These are phyloP conservation scores for Trochalopteron elliotii DNA, from an alignment of 2,113 vertebrate genomes.

Conservation along the genomic window DNA sequence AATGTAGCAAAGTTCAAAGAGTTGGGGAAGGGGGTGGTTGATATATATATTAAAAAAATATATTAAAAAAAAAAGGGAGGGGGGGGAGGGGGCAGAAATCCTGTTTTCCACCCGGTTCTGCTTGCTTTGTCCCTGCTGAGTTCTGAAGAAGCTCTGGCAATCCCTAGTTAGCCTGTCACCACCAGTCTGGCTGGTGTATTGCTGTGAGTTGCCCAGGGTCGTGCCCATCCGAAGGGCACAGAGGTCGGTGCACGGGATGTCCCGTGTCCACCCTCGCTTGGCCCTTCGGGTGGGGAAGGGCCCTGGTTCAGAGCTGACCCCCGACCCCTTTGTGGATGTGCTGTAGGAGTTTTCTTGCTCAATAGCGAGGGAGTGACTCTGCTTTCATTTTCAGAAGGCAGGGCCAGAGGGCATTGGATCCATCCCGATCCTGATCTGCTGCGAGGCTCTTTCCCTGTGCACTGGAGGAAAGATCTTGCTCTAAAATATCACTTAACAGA, in stretches of 20 bases:
- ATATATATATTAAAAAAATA: background rate
- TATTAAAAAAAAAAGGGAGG: background rate
- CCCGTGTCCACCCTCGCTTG: background rate
- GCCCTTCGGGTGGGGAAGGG: background rate
- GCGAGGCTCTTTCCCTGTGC: slow-evolving; percentile 71
- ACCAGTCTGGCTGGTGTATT: background rate
- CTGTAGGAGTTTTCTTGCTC: slow-evolving; percentile 73
- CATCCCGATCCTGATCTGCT: slow-evolving; percentile 59
- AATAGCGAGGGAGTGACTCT: slow-evolving; percentile 69
- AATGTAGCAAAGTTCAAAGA: slow-evolving; percentile 70
- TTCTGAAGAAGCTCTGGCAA: slow-evolving; percentile 37
- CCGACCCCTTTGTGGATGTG: slow-evolving; percentile 63
- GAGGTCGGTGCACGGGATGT: background rate
- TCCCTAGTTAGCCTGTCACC: background rate
- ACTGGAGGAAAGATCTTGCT: slow-evolving; percentile 69
- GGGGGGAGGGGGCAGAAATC: slow-evolving; percentile 9
- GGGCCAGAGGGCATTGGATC: slow-evolving; percentile 72
- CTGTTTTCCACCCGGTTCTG: slow-evolving; percentile 26
- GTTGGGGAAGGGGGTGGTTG: slow-evolving; percentile 16
- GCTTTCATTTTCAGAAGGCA: slow-evolving; percentile 77
- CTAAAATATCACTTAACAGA: slow-evolving; percentile 44
- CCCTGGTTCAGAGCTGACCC: background rate
- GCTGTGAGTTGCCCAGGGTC: background rate
- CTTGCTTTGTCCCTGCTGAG: slow-evolving; percentile 59
- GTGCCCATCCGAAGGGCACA: background rate